These are phyloP conservation scores for Idaea straminata DNA, from an alignment of 2,888 invertebrate species.

Conservation along the genomic window DNA sequence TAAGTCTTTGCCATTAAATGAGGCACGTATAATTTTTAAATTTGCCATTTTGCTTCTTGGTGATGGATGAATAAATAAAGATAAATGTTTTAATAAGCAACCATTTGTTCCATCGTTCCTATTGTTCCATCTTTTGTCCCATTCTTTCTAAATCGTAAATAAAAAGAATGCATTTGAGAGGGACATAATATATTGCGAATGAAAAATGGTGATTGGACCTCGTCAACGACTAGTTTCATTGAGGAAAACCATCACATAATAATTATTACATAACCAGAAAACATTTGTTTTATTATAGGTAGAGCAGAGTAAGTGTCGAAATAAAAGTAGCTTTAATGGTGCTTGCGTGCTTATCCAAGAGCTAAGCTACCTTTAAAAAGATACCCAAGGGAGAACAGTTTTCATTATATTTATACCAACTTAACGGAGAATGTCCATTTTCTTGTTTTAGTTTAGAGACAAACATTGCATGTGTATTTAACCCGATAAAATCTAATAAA, in stretches of 20 bases:
- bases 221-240: background rate
- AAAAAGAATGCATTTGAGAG: too few relatives aligned
- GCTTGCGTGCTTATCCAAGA: slow-evolving; percentile 32
- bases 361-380: slow-evolving; percentile 17
- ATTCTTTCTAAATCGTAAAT: too few relatives aligned
- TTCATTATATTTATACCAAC: slow-evolving; percentile 28
- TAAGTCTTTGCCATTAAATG: too few relatives aligned
- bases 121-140: too few relatives aligned
- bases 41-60: too few relatives aligned
- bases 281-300: slow-evolving; percentile 32
- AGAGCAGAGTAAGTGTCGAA: slow-evolving; percentile 32
- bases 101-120: too few relatives aligned
- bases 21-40: too few relatives aligned
- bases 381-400: slow-evolving; percentile 31
- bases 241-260: too few relatives aligned
- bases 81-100: too few relatives aligned
- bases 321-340: slow-evolving; percentile 35
- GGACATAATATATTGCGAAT: too few relatives aligned
- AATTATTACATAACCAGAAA: slow-evolving; percentile 15
- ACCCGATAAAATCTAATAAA: too few relatives aligned
- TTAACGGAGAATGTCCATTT: slow-evolving; percentile 9
- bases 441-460: background rate
- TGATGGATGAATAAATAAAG: too few relatives aligned
- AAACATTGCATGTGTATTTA: background rate
- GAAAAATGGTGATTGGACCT: background rate